A percentile compares a stretch with the other conserved stretches of the same genome.
These are phyloP conservation scores for Blennius ocellaris DNA, from an alignment of 2,113 vertebrate genomes.

Conservation along the genomic window DNA sequence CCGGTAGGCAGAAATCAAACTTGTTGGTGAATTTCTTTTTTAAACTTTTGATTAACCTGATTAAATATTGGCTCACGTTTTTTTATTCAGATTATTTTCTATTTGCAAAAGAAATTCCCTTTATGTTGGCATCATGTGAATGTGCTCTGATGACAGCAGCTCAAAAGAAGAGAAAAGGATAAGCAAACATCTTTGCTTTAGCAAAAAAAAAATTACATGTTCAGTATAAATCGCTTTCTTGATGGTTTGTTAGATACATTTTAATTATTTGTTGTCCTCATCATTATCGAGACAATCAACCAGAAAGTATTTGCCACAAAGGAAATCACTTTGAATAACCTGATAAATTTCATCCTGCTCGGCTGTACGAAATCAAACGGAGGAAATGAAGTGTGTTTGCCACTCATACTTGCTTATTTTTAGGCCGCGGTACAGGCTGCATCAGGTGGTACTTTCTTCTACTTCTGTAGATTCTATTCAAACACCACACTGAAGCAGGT, in stretches of 20 bases:
- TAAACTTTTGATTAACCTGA: not conserved
- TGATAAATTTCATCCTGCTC: slow-evolving; percentile 60
- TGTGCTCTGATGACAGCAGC: slow-evolving; percentile 16
- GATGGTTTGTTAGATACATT: slow-evolving; percentile 44
- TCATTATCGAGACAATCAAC: slow-evolving; percentile 51
- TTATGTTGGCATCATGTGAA: not conserved
- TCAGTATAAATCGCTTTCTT: slow-evolving; percentile 36
- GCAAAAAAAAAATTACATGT: slow-evolving; percentile 19
- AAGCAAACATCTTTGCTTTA: not conserved
- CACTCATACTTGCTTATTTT: slow-evolving; percentile 70
- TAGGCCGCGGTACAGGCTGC: slow-evolving; percentile 46
- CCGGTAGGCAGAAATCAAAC: too few relatives aligned
- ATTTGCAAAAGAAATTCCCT: slow-evolving; percentile 13
- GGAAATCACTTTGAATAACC: slow-evolving; percentile 68
- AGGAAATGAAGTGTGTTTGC: slow-evolving; percentile 67
- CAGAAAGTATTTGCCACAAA: slow-evolving; percentile 49
- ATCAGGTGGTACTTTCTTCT: slow-evolving; percentile 38
- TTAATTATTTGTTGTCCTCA: slow-evolving; percentile 58
- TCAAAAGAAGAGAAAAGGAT: not conserved
- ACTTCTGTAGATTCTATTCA: slow-evolving; percentile 3
- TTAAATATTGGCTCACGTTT: not conserved
- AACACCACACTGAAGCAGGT: not conserved
- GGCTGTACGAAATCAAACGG: slow-evolving; percentile 63
- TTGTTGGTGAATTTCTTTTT: not conserved
- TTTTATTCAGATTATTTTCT: not conserved